Conservation (phyloP, 2,113 vertebrate species). For the Balaenoptera acutorostrata region DNA sequence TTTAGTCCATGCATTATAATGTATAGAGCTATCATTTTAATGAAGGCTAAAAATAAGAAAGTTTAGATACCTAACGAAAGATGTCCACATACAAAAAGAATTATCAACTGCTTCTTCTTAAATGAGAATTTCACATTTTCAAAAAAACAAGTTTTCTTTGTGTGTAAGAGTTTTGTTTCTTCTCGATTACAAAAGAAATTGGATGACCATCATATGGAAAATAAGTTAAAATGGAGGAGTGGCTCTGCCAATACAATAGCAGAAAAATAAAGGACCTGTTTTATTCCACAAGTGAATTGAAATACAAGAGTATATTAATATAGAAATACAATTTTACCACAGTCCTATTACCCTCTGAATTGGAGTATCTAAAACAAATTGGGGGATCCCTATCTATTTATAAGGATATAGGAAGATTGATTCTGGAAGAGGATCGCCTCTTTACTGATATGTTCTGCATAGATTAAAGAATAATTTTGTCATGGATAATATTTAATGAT, state of each 20-base stretch:
- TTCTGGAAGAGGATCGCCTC: neutral
- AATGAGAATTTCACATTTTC: neutral
- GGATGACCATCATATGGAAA: neutral
- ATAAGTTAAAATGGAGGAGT: neutral
- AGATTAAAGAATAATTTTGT: neutral
- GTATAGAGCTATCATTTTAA: neutral
- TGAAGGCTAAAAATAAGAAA: neutral
- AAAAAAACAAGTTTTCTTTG: neutral
- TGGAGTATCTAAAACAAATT: neutral
- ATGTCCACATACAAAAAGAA: neutral
- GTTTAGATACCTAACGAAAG: neutral
- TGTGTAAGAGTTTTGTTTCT: neutral
- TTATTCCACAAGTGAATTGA: neutral
- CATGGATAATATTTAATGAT: neutral
- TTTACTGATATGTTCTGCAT: neutral
- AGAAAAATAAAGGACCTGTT: neutral
- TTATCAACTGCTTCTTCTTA: neutral
- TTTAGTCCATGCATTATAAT: neutral
- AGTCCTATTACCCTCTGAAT: neutral
- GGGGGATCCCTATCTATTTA: neutral
- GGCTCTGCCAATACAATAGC: neutral
- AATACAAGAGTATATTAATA: neutral
- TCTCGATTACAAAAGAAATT: neutral
- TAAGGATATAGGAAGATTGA: neutral
- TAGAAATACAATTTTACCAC: neutral